These are phyloP conservation scores for Myiagra hebetior DNA, from an alignment of 2,113 vertebrate genomes.

Conservation along the genomic window DNA sequence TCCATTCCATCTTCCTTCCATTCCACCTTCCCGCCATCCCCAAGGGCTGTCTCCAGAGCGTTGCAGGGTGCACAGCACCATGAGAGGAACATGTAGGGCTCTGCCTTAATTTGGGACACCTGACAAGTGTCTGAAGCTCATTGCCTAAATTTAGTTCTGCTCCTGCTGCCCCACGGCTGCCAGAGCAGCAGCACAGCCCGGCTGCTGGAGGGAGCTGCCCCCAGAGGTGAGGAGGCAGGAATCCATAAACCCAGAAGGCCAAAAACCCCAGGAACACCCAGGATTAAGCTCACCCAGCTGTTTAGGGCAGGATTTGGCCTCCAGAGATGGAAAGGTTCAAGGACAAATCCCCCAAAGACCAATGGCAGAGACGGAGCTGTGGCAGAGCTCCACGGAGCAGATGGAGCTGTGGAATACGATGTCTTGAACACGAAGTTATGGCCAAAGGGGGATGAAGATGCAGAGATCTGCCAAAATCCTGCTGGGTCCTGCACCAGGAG, in stretches of 20 bases:
- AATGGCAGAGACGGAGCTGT: rapidly evolving
- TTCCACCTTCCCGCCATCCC: no score
- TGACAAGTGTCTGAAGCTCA: not conserved
- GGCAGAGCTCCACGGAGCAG: not conserved
- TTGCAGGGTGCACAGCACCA: not conserved
- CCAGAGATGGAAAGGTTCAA: not conserved
- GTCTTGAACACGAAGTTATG: not conserved
- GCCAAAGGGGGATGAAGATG: not conserved
- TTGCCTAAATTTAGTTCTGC: not conserved
- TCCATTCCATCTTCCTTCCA: no score
- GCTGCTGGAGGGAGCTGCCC: rapidly evolving
- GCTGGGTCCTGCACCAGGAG: not conserved
- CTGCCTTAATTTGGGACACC: not conserved
- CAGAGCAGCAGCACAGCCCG: not conserved
- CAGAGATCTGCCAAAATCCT: not conserved
- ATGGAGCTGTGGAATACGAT: not conserved
- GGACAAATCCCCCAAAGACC: not conserved
- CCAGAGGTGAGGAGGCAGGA: not conserved
- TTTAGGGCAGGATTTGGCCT: not conserved
- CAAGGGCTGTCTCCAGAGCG: not conserved
- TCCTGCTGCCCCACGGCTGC: not conserved
- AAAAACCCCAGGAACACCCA: not conserved
- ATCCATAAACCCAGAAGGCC: not conserved
- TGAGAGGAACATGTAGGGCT: rapidly evolving
- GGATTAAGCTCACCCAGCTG: not conserved